Conservation (phyloP, 1,140 invertebrate species). For the Drosophila tsacasi region DNA sequence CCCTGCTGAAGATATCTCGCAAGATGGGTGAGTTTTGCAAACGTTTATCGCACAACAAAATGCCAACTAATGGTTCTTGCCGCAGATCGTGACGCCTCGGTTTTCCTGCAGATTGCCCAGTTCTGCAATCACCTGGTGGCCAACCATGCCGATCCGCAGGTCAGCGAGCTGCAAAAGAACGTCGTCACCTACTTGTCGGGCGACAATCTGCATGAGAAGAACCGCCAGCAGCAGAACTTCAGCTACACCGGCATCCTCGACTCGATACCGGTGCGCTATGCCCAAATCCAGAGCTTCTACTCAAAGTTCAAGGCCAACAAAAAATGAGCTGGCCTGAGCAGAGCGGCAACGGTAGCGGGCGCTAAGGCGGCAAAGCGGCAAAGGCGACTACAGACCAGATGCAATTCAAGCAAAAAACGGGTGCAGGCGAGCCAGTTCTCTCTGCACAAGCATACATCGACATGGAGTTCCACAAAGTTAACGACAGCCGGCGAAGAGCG, state of each 20-base stretch:
- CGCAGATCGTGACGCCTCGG: conserved; percentile 81
- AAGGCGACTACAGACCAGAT: conserved; percentile 70
- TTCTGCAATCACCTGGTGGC: conserved; percentile 84
- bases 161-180: conserved; percentile 76
- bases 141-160: conserved; percentile 81
- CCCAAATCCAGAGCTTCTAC: conserved; percentile 84
- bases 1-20: conserved; percentile 90
- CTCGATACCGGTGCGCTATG: conserved; percentile 81
- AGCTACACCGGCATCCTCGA: conserved; percentile 84
- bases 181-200: conserved; percentile 83
- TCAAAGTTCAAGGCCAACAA: conserved; percentile 83
- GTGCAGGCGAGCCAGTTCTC: conserved; percentile 75
- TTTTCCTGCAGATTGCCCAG: conserved; percentile 81
- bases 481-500: conserved; percentile 60
- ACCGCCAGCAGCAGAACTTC: conserved; percentile 79
- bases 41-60: not conserved
- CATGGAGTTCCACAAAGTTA: conserved; percentile 81
- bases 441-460: conserved; percentile 74
- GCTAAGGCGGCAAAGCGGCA: conserved; percentile 67
- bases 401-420: conserved; percentile 67
- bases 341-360: conserved; percentile 53
- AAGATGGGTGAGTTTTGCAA: conserved; percentile 85
- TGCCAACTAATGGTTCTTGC: not conserved
- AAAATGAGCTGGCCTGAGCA: conserved; percentile 68
- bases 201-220: conserved; percentile 81